These are phyloP conservation scores for Dione juno DNA, from an alignment of 2,888 invertebrate genomes.

Conservation along the genomic window DNA sequence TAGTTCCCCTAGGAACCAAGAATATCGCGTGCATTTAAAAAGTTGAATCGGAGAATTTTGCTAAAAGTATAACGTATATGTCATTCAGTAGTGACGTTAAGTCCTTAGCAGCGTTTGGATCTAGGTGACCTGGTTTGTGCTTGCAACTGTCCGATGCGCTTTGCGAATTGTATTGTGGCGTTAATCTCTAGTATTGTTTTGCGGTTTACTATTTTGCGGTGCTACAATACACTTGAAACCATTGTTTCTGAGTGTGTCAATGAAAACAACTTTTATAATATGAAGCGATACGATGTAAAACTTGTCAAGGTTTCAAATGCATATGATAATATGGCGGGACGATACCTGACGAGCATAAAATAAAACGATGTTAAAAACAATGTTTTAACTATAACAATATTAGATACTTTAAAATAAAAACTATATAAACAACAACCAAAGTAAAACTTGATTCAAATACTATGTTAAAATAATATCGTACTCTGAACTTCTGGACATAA, in stretches of 20 bases:
- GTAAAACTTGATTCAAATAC: not conserved
- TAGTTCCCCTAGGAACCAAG: not conserved
- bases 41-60: constrained; percentile 28
- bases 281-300: constrained; percentile 15
- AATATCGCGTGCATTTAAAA: constrained; percentile 11
- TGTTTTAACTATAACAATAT: not conserved
- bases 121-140: constrained; percentile 51
- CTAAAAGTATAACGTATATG: constrained; percentile 28
- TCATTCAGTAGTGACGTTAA: constrained; percentile 43
- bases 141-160: constrained; percentile 53
- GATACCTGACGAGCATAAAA: not conserved
- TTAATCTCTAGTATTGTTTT: constrained; percentile 46
- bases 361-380: not conserved
- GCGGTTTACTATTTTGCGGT: constrained; percentile 36
- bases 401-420: not conserved
- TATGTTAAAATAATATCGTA: not conserved
- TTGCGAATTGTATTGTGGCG: constrained; percentile 60
- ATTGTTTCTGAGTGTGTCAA: constrained; percentile 36
- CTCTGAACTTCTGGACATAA: not conserved
- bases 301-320: constrained; percentile 16
- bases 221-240: constrained; percentile 27
- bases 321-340: constrained; percentile 1
- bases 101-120: constrained; percentile 44
- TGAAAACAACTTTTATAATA: constrained; percentile 25
- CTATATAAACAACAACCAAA: not conserved